Percentiles rank a stretch among this genome's conserved stretches.
phyloP scores from a whole-genome alignment of 2,888 invertebrate species.

The Acanthosepion lycidas region DNA sequence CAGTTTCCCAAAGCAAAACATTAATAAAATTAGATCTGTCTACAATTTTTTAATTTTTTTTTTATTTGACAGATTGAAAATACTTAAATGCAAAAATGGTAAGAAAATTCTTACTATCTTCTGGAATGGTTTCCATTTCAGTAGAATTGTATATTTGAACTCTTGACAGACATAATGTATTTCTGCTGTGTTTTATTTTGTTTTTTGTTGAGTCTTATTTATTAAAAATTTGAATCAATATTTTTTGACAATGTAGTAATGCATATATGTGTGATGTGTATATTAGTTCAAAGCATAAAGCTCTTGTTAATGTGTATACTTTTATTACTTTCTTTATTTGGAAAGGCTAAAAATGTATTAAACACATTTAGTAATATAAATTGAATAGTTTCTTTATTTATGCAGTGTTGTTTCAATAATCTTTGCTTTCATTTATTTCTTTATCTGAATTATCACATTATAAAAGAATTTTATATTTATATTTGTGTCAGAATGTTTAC shows the following conservation, averaged over 20 bases:
- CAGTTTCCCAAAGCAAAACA: not conserved
- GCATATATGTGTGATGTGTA: not conserved
- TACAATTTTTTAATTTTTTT: too few species aligned
- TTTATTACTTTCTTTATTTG: not conserved
- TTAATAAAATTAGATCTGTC: not conserved
- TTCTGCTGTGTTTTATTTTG: not conserved
- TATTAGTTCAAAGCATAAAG: not conserved
- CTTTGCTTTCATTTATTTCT: not conserved
- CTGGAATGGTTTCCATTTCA: not conserved
- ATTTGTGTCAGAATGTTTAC: not conserved
- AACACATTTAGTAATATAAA: conserved; percentile 33
- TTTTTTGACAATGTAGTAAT: not conserved
- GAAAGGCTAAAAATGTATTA: conserved; percentile 21
- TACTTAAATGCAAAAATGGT: not conserved
- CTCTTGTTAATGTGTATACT: not conserved
- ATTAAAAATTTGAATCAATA: conserved; percentile 7
- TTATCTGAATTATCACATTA: not conserved
- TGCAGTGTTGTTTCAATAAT: not conserved
- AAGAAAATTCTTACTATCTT: not conserved
- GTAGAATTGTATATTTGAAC: conserved; percentile 1
- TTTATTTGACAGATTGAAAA: not conserved
- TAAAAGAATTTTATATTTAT: not conserved
- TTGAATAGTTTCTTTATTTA: not conserved
- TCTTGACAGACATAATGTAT: not conserved
- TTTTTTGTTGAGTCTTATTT: not conserved